phyloP scores from a whole-genome alignment of 2,113 vertebrate genomes.

The Microcebus jonahi region DNA sequence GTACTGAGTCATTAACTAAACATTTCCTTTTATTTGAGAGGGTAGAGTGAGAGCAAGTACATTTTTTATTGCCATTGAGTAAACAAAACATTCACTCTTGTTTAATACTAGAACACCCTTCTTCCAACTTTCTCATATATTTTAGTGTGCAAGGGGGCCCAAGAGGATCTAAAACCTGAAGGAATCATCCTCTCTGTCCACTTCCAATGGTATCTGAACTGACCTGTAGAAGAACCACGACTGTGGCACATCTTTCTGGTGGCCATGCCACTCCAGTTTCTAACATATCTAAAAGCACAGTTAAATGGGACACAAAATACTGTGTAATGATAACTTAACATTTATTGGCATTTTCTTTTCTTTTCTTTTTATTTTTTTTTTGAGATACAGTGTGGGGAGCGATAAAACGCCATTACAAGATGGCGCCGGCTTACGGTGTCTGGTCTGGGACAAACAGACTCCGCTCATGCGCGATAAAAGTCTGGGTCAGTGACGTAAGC shows the following conservation, averaged over 20 bases:
- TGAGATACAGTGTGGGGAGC: too few species aligned
- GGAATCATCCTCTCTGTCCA: neutral
- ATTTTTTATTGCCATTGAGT: neutral
- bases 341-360: neutral
- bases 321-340: neutral
- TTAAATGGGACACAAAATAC: neutral
- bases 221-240: rapidly evolving
- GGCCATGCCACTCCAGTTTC: neutral
- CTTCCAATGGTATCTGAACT: neutral
- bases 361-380: too few species aligned
- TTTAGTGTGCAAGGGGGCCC: neutral
- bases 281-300: neutral
- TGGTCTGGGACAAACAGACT: too few species aligned
- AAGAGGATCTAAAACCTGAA: neutral
- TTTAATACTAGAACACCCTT: neutral
- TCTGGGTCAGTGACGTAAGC: too few species aligned
- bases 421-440: too few species aligned
- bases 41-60: neutral
- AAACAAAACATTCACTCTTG: neutral
- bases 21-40: neutral
- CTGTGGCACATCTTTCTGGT: too few species aligned
- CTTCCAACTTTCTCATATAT: neutral
- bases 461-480: too few species aligned
- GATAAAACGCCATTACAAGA: too few species aligned
- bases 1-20: neutral